Evolutionary conservation across 2,113 vertebrate genomes (phyloP), one percentile per base, ranked within the genome.

Genomic region (Nansenia antarctica): DNA sequence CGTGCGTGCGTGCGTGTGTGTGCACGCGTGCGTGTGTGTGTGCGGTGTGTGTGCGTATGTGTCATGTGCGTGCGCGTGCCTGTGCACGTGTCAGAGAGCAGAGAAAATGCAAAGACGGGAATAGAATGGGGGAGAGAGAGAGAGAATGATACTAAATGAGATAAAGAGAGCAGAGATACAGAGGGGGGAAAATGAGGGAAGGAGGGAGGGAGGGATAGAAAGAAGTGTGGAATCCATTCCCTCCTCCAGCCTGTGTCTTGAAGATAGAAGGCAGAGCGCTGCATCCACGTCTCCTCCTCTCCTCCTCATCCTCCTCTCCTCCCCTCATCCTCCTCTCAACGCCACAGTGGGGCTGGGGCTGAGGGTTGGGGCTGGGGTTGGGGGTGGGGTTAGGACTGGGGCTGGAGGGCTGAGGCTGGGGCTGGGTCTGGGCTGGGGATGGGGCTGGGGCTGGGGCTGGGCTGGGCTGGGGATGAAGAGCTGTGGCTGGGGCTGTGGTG

Each of bases 201-300:
- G 59, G 62, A 37, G 67, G 45, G 57, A 47, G 67, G 62, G 62
- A 66, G 18, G 37, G 47, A 47, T 61, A 26, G 31, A 24, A 67
- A 68, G 52, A 63, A 62, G 24, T 30, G 57, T 76, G 73, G 71
- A 42, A 37, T 47, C 53, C 65, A 75, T 67, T 65, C 54, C 14
- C 55, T 57, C 53, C 62, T 74, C 49, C 47, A 35, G 34, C 60
- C 60, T 67, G 76, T 70, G 82, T 78, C 70, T 57, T 30, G 42
- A 32, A 54, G 55, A 83, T 70, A 71, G 73, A 78, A 64, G 68
- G 62, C 53, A 26, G 62, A 76, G 60, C 69, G 76, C 65, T 30
- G 52, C 31, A 45, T 79, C 72, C 70, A 60, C 59, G 61, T 74
- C 81, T 85, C 59, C 79, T 31, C 71, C n/a, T n/a, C n/a, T n/a